Evolutionary conservation across 2,797 vertebrate species (phyloP), one percentile per base, ranked within the genome.

Genomic region (Myotis vivesi): DNA sequence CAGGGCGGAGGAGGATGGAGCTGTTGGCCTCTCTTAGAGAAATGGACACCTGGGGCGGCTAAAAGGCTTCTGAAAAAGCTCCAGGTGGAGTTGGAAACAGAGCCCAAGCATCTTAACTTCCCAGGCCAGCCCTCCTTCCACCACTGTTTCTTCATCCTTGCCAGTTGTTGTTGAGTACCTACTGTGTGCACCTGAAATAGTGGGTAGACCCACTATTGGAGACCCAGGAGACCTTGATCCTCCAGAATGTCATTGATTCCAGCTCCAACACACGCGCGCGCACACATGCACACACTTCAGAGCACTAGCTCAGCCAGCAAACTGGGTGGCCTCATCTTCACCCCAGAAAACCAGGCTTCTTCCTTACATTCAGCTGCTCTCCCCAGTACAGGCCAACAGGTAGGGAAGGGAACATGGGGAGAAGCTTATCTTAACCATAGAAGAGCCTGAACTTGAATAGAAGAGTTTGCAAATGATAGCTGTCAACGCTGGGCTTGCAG

Each of bases 381-480:
- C 6, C 25, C 23, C 41, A 55, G 46, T 64, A 59, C 57, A 92
- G 38, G 28, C 57, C 13, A 8, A 77, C 57, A 80, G 28, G 16
- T 13, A 72, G 46, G 72, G 62, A 64, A 93, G 28, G 15, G 33
- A 76, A 62, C 55, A 71, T 11, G 66, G 11, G 59, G 80, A 62
- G 23, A 28, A 80, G 44, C 44, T 46, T 10, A 36, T 76, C 44
- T 71, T 71, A 62, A 62, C 17, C 22, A 76, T 57, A 89, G 59
- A 85, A 79, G 57, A 87, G n/a, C 46, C 66, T 93, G 76, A 57
- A 87, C 77, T 87, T 55, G 53, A 89, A 55, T 66, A n/a, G 49
- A 51, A 72, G 46, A 69, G 28, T 73, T 90, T 77, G 82, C 46
- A 90, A 79, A 23, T 15, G 72, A 51, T 41, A 68, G n/a, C 91